Evolutionary conservation across 1,140 invertebrate genomes (phyloP).

Genomic region (Pseudomyrmex sp.): DNA sequence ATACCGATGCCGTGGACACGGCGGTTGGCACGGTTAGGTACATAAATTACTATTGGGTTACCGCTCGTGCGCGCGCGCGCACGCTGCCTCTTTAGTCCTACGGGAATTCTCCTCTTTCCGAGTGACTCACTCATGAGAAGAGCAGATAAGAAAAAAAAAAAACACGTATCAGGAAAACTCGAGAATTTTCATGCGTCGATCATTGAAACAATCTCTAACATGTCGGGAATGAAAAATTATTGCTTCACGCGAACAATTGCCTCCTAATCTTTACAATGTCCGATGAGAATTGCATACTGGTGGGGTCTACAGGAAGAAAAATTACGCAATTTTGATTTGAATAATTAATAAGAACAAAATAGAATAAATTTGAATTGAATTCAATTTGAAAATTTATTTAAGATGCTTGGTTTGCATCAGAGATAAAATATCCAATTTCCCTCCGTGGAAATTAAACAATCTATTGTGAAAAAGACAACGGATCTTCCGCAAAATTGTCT

Average conservation of each 20-base stretch:
- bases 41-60: slow-evolving; percentile 78
- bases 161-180: neutral
- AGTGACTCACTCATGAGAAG: slow-evolving; percentile 57
- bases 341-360: too few species aligned
- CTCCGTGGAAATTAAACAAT: too few species aligned
- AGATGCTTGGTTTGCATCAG: too few species aligned
- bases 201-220: neutral
- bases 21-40: slow-evolving; percentile 76
- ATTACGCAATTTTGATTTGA: too few species aligned
- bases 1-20: slow-evolving; percentile 75
- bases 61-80: slow-evolving; percentile 30
- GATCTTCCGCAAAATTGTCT: too few species aligned
- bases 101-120: slow-evolving; percentile 64
- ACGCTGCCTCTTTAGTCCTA: slow-evolving; percentile 67
- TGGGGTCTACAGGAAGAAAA: too few species aligned
- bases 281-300: too few species aligned
- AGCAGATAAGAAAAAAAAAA: slow-evolving; percentile 5
- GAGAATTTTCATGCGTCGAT: neutral
- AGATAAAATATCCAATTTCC: too few species aligned
- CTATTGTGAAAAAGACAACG: too few species aligned
- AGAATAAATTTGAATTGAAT: too few species aligned
- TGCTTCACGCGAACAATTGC: neutral
- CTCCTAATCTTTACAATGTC: neutral
- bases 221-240: neutral
- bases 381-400: too few species aligned